Evolutionary conservation across 2,888 invertebrate species (phyloP), one percentile per base, ranked within the genome.

Genomic region (Watsonalla binaria): DNA sequence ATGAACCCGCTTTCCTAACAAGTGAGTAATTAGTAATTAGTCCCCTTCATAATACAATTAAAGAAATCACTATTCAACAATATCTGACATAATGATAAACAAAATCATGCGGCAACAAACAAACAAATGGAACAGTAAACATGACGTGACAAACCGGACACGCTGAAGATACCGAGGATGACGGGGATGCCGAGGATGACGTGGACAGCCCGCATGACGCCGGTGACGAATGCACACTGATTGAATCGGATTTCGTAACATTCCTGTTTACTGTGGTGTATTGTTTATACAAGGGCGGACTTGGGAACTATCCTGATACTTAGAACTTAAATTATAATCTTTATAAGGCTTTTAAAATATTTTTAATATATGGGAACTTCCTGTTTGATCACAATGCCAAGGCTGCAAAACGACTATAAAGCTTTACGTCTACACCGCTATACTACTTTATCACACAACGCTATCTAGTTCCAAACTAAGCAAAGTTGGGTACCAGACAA

Each of bases 131-230:
- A 34, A 56, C 49, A 14, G 49, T 45, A 51, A 46, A 54, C 51
- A 56, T 24, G 24, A 24, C 24, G 24, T 24, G 15, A 62, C 80
- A 84, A 56, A 85, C 84, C 81, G 65, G 76, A 72, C 47, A 65
- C 57, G 53, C 58, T 59, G 54, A 67, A 57, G 56, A 72, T 59
- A 54, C 57, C 63, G 14, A 70, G 47, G 51, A 67, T 53, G 53
- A 61, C 58, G 59, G 63, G 66, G 57, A 64, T 37, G 15, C 57
- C 63, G 15, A 70, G 47, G 51, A 67, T 53, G 53, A 61, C 58
- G 59, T 63, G 66, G 57, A 64, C 37, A 11, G 24, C 24, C 24
- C 9, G 15, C 11, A 46, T 14, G 46, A 7, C 14, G 46, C 6
- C 11, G 42, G 7, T 39, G 49, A 49, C 49, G 35, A 49, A 15